These are phyloP conservation scores for Microcebus murinus DNA, from an alignment of 2,113 vertebrate genomes.

Conservation along the genomic window DNA sequence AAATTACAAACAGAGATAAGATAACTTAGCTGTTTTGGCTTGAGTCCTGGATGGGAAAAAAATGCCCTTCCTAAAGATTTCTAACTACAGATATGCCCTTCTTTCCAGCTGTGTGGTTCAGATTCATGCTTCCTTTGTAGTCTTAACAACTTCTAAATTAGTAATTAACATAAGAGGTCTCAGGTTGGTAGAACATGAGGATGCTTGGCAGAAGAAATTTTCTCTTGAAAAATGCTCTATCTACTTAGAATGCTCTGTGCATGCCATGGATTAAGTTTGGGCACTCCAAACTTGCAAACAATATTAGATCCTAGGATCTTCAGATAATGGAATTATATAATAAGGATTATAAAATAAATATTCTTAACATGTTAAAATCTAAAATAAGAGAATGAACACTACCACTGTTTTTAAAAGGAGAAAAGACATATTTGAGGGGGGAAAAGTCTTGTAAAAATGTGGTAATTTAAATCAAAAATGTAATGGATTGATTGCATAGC, in stretches of 20 bases:
- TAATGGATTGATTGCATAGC: not conserved
- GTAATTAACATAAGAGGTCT: not conserved
- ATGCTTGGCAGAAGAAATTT: not conserved
- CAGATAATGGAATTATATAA: not conserved
- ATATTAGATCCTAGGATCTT: not conserved
- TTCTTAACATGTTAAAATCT: not conserved
- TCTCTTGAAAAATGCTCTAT: not conserved
- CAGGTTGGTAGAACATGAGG: not conserved
- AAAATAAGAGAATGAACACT: not conserved
- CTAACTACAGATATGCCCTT: not conserved
- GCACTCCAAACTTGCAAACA: not conserved
- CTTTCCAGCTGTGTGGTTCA: not conserved
- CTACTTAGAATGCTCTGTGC: not conserved
- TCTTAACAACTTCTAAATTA: not conserved
- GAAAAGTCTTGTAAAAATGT: not conserved
- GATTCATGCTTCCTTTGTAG: not conserved
- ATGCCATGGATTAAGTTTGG: not conserved
- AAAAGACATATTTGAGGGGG: not conserved
- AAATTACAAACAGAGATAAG: not conserved
- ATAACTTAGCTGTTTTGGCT: not conserved
- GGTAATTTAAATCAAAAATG: not conserved
- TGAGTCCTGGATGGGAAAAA: not conserved
- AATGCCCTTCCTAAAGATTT: not conserved
- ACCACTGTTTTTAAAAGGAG: not conserved
- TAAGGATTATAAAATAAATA: not conserved